Evolutionary conservation across 2,888 invertebrate genomes (phyloP), one percentile per base, ranked within the genome.

Genomic region (Eurois occulta): DNA sequence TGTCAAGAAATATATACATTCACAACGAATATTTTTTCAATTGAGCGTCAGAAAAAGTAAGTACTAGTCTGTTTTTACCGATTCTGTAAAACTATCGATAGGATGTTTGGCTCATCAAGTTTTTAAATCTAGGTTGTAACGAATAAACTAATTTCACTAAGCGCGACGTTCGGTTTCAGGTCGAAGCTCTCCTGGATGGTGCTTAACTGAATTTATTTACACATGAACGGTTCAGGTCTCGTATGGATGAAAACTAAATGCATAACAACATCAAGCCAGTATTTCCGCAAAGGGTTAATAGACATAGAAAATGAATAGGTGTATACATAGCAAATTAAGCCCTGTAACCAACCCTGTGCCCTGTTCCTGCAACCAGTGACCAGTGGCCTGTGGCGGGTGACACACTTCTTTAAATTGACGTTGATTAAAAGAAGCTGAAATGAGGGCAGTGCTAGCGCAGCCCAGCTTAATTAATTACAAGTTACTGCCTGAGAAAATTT

Each of bases 391-490:
- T 32, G 13, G 18, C 16, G 16, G 70, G 32, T 70, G 77, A 73
- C 70, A 64, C 67, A 58, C 43, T 81, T 80, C n/a, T 67, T 16
- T 43, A 64, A 11, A 48, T 28, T 58, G 73, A 43, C 28, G 58
- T 32, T 41, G 5, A 48, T 75, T 72, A 21, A 64, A 72, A 58
- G n/a, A 28, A 43, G 21, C 58, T n/a, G 16, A 55, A 58, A 43
- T 18, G 38, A n/a, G 64, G 32, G 62, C 8, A 64, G 48, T 28
- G 48, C 46, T 24, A 43, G 64, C 32, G 70, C 41, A 46, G 55
- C 55, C 4, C 38, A n/a, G 77, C n/a, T 38, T 62, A 72, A 46
- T 80, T 52, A 81, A 70, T 73, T 62, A 66, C 69, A 72, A 70
- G 38, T 41, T 41, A 38, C n/a, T 4, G 18, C 38, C 32, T n/a